Percentiles rank a stretch among this genome's conserved stretches.
phyloP scores from a whole-genome alignment of 2,797 vertebrate genomes.

The Alcedo quadribrachys region DNA sequence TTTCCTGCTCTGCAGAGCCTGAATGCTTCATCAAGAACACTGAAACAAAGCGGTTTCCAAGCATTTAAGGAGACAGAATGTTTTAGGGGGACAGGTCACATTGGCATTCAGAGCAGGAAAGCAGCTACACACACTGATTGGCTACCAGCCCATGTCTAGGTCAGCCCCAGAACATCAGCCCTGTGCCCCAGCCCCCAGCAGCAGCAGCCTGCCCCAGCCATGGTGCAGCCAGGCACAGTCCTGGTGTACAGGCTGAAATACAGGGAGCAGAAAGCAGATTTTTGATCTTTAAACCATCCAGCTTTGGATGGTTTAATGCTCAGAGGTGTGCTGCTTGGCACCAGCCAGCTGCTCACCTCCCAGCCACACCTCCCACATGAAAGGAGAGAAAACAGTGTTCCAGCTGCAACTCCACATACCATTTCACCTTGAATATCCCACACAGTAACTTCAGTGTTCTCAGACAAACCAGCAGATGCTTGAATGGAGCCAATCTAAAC shows the following conservation, averaged over 20 bases:
- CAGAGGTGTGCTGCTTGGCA: constrained; percentile 56
- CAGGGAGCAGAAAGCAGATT: constrained; percentile 43
- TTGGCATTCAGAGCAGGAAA: background rate
- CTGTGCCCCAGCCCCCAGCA: background rate
- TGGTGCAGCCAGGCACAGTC: background rate
- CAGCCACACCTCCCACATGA: constrained; percentile 66
- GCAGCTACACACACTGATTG: background rate
- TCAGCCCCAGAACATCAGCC: constrained; percentile 21
- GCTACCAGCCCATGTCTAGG: background rate
- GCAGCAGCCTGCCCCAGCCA: constrained; percentile 18
- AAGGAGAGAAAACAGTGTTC: constrained; percentile 55
- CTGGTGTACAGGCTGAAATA: background rate
- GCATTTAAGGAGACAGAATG: background rate
- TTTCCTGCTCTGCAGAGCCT: background rate
- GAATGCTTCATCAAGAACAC: background rate
- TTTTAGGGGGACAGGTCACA: background rate
- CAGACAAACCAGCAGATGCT: constrained; percentile 46
- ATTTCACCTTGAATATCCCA: constrained; percentile 26
- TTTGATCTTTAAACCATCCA: constrained; percentile 20
- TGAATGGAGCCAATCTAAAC: constrained; percentile 70
- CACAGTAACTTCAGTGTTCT: constrained; percentile 73
- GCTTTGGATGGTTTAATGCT: background rate
- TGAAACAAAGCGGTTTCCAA: background rate
- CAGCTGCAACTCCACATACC: constrained; percentile 57
- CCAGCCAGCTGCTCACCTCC: constrained; percentile 28